Evolutionary conservation across 1,140 invertebrate species (phyloP).

Genomic region (Eriosoma lanigerum): DNA sequence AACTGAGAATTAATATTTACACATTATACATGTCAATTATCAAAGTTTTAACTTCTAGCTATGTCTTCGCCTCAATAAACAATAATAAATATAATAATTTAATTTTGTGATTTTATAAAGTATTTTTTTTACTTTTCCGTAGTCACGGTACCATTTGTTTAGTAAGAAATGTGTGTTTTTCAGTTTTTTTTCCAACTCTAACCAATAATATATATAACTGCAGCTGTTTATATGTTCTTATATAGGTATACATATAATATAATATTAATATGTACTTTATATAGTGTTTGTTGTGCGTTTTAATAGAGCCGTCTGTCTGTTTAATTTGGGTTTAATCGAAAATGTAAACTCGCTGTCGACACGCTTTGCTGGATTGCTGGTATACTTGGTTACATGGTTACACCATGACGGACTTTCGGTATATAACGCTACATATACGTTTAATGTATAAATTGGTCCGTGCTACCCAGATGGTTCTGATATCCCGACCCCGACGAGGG

Average conservation of each 20-base stretch:
- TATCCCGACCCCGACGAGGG: not conserved
- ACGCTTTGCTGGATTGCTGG: conserved; percentile 12
- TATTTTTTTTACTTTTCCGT: too few relatives aligned
- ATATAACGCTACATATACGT: conserved; percentile 22
- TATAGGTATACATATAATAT: conserved; percentile 2
- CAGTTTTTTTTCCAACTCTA: not conserved
- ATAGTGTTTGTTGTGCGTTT: not conserved
- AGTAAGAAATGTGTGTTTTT: not conserved
- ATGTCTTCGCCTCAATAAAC: too few relatives aligned
- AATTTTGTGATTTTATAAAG: too few relatives aligned
- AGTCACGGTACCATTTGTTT: not conserved
- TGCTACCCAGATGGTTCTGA: conserved; percentile 34
- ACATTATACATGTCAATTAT: too few relatives aligned
- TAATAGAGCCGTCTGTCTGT: conserved; percentile 46
- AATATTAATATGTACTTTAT: too few relatives aligned
- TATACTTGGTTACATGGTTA: not conserved
- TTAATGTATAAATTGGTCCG: conserved; percentile 25
- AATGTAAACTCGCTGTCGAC: conserved; percentile 50
- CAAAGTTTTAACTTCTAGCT: too few relatives aligned
- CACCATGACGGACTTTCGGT: conserved; percentile 43
- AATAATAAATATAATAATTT: too few relatives aligned
- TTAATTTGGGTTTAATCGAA: conserved; percentile 51
- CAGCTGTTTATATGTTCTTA: conserved; percentile 2
- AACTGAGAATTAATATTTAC: too few relatives aligned
- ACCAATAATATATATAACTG: not conserved